Evolutionary conservation across 2,113 vertebrate genomes (phyloP), one percentile per base, ranked within the genome.

Genomic region (Leptobrachium leishanense): DNA sequence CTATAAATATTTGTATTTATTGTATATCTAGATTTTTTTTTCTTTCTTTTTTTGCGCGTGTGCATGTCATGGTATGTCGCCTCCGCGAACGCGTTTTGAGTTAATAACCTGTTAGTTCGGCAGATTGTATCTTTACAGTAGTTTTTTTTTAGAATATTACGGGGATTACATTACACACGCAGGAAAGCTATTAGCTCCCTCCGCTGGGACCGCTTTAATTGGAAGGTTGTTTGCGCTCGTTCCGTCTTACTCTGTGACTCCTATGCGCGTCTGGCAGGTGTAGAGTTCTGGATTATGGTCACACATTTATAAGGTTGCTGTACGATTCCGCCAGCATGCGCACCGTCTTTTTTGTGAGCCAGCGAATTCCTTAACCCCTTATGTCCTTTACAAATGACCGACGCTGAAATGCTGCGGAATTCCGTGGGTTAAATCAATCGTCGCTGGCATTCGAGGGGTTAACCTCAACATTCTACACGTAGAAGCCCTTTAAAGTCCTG

Each of bases 71-170:
- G 12, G 15, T 13, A 64, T 64, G 4, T 13, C 10, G n/a, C 62
- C 62, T 64, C 41, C 66, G 11, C 12, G 42, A 20, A 68, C 43
- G 13, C 15, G 67, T 76, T 42, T n/a, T 41, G 71, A 84, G 81
- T 83, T 84, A 86, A 86, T 84, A 82, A 83, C 84, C 82, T 79
- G 88, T 88, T 84, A 85, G 69, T 86, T 88, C 74, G 84, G 54
- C 77, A 83, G 79, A 2, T 76, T 83, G 63, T 68, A 87, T 86
- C 85, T 86, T 86, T 84, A 81, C 79, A 82, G 54, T 82, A 82
- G 71, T 86, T 81, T 31, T 31, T 31, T 31, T 31, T 83, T 81
- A 85, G 82, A 85, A 87, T 86, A 83, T 73, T 76, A 72, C 84
- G 83, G 83, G 84, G 72, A 85, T 88, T 88, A 84, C 81, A 81